These are phyloP conservation scores for Amblyornis subalaris DNA, from an alignment of 2,113 vertebrate species.

Conservation along the genomic window DNA sequence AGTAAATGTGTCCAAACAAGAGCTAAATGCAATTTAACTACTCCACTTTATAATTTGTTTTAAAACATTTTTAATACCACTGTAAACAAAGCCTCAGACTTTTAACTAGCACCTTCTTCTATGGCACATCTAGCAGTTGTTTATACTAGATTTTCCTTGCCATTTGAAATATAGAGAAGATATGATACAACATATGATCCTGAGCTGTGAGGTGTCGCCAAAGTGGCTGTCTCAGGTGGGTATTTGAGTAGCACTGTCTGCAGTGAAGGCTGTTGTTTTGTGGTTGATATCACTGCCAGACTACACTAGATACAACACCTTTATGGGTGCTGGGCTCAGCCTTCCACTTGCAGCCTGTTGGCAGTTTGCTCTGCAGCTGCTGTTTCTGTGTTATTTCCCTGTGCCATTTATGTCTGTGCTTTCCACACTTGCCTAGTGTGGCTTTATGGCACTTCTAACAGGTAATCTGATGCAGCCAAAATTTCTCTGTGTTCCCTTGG, in stretches of 20 bases:
- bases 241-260: not conserved
- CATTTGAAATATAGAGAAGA: not conserved
- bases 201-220: not conserved
- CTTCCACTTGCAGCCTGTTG: not conserved
- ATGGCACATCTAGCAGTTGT: not conserved
- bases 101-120: not conserved
- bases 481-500: not conserved
- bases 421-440: rapidly evolving
- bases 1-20: not conserved
- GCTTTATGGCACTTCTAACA: not conserved
- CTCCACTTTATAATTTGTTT: not conserved
- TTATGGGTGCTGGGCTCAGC: not conserved
- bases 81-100: not conserved
- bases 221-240: rapidly evolving
- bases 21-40: not conserved
- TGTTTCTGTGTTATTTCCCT: not conserved
- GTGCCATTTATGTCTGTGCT: not conserved
- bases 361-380: not conserved
- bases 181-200: not conserved
- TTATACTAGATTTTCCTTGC: not conserved
- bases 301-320: rapidly evolving
- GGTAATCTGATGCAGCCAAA: not conserved
- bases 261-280: not conserved
- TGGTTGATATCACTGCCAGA: rapidly evolving
- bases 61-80: not conserved